Evolutionary conservation across 2,888 invertebrate species (phyloP).

Genomic region (Catocala sponsa): DNA sequence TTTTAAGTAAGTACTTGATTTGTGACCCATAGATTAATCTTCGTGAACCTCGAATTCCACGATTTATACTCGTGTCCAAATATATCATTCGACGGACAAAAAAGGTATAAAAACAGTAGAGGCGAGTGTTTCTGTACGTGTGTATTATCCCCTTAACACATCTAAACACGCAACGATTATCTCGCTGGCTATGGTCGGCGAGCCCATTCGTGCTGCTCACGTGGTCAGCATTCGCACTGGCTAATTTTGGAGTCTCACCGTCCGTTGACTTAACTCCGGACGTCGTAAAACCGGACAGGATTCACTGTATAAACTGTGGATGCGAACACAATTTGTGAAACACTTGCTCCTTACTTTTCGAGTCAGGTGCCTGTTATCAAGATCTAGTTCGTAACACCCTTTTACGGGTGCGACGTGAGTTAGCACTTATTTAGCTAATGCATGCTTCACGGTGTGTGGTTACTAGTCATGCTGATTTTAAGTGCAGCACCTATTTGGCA

Average conservation of each 20-base stretch:
- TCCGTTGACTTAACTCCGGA: slow-evolving; percentile 81
- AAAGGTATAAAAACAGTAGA: not conserved
- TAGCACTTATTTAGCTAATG: slow-evolving; percentile 28
- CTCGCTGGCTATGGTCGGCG: slow-evolving; percentile 53
- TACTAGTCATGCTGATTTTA: slow-evolving; percentile 16
- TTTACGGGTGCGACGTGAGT: slow-evolving; percentile 39
- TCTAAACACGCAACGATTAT: slow-evolving; percentile 56
- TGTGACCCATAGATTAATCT: slow-evolving; percentile 12
- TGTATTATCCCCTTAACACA: slow-evolving; percentile 35
- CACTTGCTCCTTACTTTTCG: slow-evolving; percentile 39
- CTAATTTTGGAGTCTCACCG: slow-evolving; percentile 77
- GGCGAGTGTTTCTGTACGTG: slow-evolving; percentile 8
- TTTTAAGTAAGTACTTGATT: slow-evolving; percentile 17
- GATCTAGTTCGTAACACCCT: slow-evolving; percentile 44
- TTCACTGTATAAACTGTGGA: slow-evolving; percentile 48
- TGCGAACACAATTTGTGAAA: slow-evolving; percentile 30
- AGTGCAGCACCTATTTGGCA: not conserved
- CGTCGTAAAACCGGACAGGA: slow-evolving; percentile 71
- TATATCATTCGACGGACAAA: not conserved
- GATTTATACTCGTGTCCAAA: not conserved
- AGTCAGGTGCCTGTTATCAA: slow-evolving; percentile 47
- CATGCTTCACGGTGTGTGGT: slow-evolving; percentile 31
- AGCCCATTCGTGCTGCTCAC: slow-evolving; percentile 45
- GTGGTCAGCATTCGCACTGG: slow-evolving; percentile 78
- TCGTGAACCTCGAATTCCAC: not conserved